These are phyloP conservation scores for Malurus splendens DNA, from an alignment of 2,797 vertebrate genomes.

Conservation along the genomic window DNA sequence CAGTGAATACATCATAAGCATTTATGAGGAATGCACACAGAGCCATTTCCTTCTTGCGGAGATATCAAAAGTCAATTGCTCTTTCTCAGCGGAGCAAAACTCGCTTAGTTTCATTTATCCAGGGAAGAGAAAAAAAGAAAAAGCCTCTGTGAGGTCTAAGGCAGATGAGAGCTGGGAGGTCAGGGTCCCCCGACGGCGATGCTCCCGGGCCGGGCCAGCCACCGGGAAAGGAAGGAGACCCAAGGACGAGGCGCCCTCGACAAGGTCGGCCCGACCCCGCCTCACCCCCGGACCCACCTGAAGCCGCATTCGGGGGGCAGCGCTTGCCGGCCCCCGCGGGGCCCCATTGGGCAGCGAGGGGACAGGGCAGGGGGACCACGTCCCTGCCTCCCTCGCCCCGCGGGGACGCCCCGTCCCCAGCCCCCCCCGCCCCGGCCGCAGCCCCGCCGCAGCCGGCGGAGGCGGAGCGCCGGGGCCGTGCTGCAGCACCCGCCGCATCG, in stretches of 20 bases:
- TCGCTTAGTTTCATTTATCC: not conserved
- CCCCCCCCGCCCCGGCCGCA: not conserved
- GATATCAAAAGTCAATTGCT: not conserved
- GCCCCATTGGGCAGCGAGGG: not conserved
- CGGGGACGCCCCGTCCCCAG: not conserved
- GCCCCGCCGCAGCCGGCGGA: not conserved
- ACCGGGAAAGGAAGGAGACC: not conserved
- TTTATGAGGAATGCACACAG: not conserved
- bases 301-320: not conserved
- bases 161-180: not conserved
- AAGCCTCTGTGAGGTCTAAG: not conserved
- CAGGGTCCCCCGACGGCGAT: constrained; percentile 3
- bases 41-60: not conserved
- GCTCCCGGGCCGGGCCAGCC: not conserved
- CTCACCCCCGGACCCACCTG: not conserved
- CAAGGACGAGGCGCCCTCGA: constrained; percentile 52
- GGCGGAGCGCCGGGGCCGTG: not conserved
- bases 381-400: not conserved
- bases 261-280: not conserved
- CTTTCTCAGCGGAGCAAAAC: not conserved
- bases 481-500: not conserved
- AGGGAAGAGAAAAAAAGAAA: not conserved
- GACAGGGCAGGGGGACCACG: not conserved
- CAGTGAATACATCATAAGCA: not conserved
- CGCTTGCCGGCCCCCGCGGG: not conserved